Conservation (phyloP, 2,888 invertebrate genomes). For the Eupithecia centaureata region DNA sequence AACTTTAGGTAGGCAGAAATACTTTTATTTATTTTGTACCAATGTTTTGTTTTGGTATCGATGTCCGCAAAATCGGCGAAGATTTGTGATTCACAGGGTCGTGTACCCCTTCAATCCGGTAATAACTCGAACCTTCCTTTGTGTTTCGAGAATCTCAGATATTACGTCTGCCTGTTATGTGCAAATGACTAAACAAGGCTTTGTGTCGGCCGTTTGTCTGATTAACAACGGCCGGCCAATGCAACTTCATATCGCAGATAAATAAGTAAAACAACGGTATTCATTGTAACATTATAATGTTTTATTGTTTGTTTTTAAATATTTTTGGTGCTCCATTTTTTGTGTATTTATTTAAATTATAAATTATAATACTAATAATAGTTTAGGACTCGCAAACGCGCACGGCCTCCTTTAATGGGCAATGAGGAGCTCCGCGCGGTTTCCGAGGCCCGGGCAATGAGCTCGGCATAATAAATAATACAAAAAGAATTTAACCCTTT, state of each 20-base stretch:
- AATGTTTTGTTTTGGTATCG: background rate
- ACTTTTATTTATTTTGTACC: background rate
- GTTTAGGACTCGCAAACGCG: slow-evolving; percentile 67
- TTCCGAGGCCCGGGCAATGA: slow-evolving; percentile 79
- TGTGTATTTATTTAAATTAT: slow-evolving; percentile 78
- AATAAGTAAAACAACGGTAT: slow-evolving; percentile 63
- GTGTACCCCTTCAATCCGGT: background rate
- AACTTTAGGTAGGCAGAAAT: background rate
- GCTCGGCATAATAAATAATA: slow-evolving; percentile 83
- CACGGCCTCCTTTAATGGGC: slow-evolving; percentile 79
- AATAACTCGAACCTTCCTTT: background rate
- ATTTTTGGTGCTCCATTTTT: slow-evolving; percentile 83
- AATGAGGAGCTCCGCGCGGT: slow-evolving; percentile 71
- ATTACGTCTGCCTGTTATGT: background rate
- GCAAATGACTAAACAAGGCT: background rate
- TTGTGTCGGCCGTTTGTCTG: background rate
- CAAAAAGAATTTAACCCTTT: slow-evolving; percentile 73
- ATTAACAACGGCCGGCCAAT: background rate
- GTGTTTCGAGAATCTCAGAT: background rate
- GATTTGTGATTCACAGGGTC: background rate
- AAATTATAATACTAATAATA: slow-evolving; percentile 79
- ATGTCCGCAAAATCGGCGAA: background rate
- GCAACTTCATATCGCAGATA: background rate
- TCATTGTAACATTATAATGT: slow-evolving; percentile 81
- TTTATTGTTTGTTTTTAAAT: slow-evolving; percentile 75